Evolutionary conservation across 2,797 vertebrate genomes (phyloP).

Genomic region (Pangasius macronema): DNA sequence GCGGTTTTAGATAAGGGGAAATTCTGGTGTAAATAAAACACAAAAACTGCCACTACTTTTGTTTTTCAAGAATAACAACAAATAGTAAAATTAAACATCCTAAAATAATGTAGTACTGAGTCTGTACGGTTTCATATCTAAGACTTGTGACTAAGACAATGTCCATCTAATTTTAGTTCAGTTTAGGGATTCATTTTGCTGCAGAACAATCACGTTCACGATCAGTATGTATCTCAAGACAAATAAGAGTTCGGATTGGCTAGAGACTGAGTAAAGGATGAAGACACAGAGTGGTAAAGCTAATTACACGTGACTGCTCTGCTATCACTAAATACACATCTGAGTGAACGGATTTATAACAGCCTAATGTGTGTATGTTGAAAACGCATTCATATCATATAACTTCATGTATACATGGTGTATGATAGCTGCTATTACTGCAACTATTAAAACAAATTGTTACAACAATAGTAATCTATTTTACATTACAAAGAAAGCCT

Average conservation of each 20-base stretch:
- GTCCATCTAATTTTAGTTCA: too few relatives aligned
- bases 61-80: not conserved
- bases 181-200: conserved; percentile 13
- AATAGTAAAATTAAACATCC: not conserved
- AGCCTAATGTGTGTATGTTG: conserved; percentile 10
- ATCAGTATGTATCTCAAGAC: conserved; percentile 2
- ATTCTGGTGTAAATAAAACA: not conserved
- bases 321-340: conserved; percentile 14
- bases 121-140: too few relatives aligned
- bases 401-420: conserved; percentile 9
- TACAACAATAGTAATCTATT: conserved; percentile 58
- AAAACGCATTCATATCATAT: not conserved
- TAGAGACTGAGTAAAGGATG: not conserved
- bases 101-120: too few relatives aligned
- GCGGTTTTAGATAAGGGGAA: not conserved
- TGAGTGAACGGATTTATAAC: not conserved
- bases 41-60: not conserved
- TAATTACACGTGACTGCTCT: conserved; percentile 2
- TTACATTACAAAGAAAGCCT: conserved; percentile 44
- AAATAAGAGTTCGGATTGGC: conserved; percentile 9
- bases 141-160: too few relatives aligned
- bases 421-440: conserved; percentile 22
- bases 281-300: not conserved
- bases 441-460: conserved; percentile 46
- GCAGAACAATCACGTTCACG: conserved; percentile 15